Conservation (phyloP, 2,888 invertebrate species). For the Dasysyrphus albostriatus region DNA sequence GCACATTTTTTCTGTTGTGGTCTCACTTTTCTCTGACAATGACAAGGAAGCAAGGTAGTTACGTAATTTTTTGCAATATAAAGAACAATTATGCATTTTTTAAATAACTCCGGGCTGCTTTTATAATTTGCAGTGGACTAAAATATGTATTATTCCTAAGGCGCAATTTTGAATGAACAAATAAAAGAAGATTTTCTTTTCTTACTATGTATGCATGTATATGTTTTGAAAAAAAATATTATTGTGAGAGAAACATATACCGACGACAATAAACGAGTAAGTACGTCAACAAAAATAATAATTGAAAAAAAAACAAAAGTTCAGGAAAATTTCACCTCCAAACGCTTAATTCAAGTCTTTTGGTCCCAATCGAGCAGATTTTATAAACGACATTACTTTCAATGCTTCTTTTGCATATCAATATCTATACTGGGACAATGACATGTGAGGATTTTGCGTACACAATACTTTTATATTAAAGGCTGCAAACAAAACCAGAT, state of each 20-base stretch:
- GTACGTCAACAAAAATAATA: conserved; percentile 10
- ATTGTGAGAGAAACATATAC: background rate
- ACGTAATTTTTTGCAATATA: conserved; percentile 10
- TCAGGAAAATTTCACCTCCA: background rate
- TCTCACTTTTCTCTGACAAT: background rate
- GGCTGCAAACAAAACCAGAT: conserved; percentile 24
- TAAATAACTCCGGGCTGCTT: no score
- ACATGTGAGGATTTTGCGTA: conserved; percentile 35
- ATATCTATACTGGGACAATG: background rate
- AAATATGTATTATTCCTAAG: background rate
- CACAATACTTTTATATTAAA: conserved; percentile 5
- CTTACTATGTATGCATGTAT: background rate
- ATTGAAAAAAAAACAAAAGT: background rate
- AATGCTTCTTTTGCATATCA: conserved; percentile 15
- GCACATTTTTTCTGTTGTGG: background rate
- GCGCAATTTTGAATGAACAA: background rate
- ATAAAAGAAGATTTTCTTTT: background rate
- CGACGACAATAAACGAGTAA: background rate
- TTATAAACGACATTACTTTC: conserved; percentile 10
- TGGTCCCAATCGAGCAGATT: conserved; percentile 32
- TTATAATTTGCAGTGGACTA: background rate
- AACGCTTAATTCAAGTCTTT: conserved; percentile 27
- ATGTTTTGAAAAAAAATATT: background rate
- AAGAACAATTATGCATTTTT: background rate
- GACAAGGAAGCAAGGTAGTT: background rate